Conservation (phyloP, 2,797 vertebrate genomes). For the Iguana delicatissima region DNA sequence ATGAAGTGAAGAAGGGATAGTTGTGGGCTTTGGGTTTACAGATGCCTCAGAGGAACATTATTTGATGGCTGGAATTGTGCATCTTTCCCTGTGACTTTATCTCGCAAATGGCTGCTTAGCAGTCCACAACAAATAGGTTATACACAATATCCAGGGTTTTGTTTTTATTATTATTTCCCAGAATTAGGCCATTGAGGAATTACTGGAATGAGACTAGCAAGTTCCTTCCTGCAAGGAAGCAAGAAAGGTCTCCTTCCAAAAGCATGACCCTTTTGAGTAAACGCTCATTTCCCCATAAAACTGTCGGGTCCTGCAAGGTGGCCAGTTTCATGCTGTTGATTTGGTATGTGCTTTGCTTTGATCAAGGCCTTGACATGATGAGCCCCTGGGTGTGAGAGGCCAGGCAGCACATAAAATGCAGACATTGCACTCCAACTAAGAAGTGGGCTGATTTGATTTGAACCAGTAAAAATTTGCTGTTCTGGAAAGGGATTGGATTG, state of each 20-base stretch:
- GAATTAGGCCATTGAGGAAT: conserved; percentile 17
- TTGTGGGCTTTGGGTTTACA: background rate
- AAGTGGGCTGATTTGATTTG: background rate
- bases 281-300: conserved; percentile 9
- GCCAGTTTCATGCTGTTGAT: conserved; percentile 23
- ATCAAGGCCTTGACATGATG: conserved; percentile 14
- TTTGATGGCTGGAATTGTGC: background rate
- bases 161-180: background rate
- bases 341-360: conserved; percentile 42
- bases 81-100: background rate
- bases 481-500: background rate
- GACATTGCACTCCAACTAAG: conserved; percentile 39
- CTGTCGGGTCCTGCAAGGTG: conserved; percentile 16
- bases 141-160: background rate
- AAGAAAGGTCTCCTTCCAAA: background rate
- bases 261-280: conserved; percentile 3
- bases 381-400: conserved; percentile 31
- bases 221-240: background rate
- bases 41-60: background rate
- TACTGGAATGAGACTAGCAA: conserved; percentile 18
- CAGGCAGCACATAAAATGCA: accelerated
- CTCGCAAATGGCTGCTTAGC: background rate
- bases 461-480: background rate
- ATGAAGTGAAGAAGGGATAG: background rate
- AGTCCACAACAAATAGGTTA: background rate